A percentile compares a stretch with the other conserved stretches of the same genome.
phyloP scores from a whole-genome alignment of 2,113 vertebrate species.

The Nettapus auritus region DNA sequence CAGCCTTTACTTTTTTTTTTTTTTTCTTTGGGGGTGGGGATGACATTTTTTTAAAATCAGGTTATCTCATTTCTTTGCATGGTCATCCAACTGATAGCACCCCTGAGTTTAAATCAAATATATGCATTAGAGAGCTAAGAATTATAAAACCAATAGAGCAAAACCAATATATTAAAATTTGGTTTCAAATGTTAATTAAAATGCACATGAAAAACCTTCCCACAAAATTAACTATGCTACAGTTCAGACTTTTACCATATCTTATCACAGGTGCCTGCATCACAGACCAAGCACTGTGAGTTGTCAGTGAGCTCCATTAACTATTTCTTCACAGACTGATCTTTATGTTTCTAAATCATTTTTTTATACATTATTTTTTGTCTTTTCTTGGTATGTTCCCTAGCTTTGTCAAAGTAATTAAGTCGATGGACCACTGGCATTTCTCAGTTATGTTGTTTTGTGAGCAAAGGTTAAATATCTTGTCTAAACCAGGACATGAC shows the following conservation, averaged over 20 bases:
- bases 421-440: background rate
- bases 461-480: background rate
- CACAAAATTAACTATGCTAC: background rate
- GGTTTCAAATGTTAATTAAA: background rate
- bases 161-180: background rate
- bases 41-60: background rate
- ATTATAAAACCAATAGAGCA: background rate
- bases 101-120: background rate
- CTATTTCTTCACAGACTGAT: background rate
- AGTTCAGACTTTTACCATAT: background rate
- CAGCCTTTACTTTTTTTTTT: background rate
- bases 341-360: background rate
- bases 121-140: background rate
- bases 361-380: background rate
- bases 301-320: background rate
- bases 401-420: background rate
- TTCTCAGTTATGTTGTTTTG: background rate
- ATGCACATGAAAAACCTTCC: background rate
- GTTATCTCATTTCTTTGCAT: background rate
- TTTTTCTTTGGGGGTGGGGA: too few species aligned
- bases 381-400: background rate
- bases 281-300: background rate
- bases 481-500: background rate
- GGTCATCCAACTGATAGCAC: background rate
- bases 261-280: background rate